Evolutionary conservation across 2,888 invertebrate species (phyloP).

Genomic region (Ophonus ardosiacus): DNA sequence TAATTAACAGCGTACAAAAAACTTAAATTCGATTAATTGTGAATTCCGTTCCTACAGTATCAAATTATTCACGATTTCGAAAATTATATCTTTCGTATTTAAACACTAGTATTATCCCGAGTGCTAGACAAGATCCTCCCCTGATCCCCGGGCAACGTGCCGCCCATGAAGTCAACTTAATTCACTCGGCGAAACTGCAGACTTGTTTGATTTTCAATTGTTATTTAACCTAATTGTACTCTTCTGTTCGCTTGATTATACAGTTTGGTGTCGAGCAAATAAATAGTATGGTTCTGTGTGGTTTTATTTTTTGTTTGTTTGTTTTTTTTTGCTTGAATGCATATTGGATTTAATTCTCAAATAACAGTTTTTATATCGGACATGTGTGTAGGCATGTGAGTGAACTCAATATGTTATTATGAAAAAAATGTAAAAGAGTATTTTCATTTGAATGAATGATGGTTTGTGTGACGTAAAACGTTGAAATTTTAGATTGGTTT

Average conservation of each 20-base stretch:
- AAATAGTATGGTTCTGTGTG: conserved; percentile 32
- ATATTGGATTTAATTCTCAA: conserved; percentile 19
- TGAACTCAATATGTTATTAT: too few relatives aligned
- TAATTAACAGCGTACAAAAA: neutral
- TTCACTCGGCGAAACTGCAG: neutral
- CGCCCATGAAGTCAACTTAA: conserved; percentile 11
- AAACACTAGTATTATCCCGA: conserved; percentile 31
- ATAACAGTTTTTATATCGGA: neutral
- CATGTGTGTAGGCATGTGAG: neutral
- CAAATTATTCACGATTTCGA: conserved; percentile 16
- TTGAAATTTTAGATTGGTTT: too few relatives aligned
- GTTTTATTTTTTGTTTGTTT: neutral
- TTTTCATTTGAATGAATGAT: too few relatives aligned
- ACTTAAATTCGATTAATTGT: conserved; percentile 19
- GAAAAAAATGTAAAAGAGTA: too few relatives aligned
- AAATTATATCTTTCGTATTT: conserved; percentile 34
- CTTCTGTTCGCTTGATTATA: conserved; percentile 25
- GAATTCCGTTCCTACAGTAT: conserved; percentile 24
- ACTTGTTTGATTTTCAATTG: conserved; percentile 47
- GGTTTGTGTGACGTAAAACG: too few relatives aligned
- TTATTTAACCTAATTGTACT: conserved; percentile 47
- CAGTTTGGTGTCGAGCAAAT: conserved; percentile 21
- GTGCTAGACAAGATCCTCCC: neutral
- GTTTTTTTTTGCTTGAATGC: neutral
- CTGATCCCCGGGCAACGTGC: conserved; percentile 32